Conservation (phyloP, 2,888 invertebrate species). For the Lomographa bimaculata region DNA sequence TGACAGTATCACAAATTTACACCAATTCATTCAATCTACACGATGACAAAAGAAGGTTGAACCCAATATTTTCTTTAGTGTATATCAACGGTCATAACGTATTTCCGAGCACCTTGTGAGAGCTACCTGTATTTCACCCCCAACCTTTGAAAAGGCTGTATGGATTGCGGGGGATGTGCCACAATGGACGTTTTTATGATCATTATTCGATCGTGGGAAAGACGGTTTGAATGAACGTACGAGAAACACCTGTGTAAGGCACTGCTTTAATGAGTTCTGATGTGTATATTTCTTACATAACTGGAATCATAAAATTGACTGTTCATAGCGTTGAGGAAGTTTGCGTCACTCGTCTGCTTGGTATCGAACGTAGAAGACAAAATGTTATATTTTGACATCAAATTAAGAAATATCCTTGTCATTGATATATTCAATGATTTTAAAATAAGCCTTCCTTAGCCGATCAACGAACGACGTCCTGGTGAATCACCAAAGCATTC, state of each 20-base stretch:
- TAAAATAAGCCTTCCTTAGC: no score
- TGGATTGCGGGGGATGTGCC: slow-evolving; percentile 59
- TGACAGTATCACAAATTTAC: slow-evolving; percentile 2
- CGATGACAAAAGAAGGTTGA: slow-evolving; percentile 11
- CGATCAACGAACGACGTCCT: no score
- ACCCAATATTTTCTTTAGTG: no score
- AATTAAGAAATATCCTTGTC: no score
- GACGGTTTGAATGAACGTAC: slow-evolving; percentile 50
- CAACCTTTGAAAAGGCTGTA: slow-evolving; percentile 58
- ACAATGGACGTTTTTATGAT: slow-evolving; percentile 50
- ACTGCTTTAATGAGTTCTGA: slow-evolving; percentile 8
- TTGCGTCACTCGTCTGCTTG: no score
- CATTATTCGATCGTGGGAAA: slow-evolving; percentile 69
- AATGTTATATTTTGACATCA: no score
- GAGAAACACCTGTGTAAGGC: slow-evolving; percentile 57
- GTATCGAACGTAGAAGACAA: no score
- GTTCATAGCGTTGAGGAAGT: no score
- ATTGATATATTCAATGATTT: no score
- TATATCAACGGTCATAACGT: slow-evolving; percentile 69
- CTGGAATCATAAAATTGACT: slow-evolving; percentile 8
- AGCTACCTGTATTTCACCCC: slow-evolving; percentile 72
- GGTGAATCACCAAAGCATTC: no score
- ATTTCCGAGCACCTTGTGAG: slow-evolving; percentile 50
- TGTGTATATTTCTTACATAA: slow-evolving; percentile 15
- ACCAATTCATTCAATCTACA: slow-evolving; percentile 13